phyloP scores from a whole-genome alignment of 2,888 invertebrate genomes.

The Chrysolina haemoptera region DNA sequence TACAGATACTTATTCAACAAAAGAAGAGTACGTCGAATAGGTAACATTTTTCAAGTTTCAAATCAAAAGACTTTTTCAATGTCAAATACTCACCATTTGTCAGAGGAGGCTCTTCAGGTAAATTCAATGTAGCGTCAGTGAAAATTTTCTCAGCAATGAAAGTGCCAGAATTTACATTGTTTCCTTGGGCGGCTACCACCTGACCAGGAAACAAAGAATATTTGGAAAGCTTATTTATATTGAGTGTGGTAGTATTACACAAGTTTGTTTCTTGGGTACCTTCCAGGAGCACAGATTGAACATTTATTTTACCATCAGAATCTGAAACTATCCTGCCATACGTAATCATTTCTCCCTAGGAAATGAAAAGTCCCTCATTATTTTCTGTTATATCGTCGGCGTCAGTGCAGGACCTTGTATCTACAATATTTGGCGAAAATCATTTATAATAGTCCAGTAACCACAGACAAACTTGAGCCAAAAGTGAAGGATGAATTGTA shows the following conservation, averaged over 20 bases:
- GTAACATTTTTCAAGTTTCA: no score
- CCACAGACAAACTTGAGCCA: no score
- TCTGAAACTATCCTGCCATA: conserved; percentile 86
- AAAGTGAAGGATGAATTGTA: no score
- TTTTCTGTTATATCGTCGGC: background rate
- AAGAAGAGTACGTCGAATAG: no score
- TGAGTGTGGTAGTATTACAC: conserved; percentile 66
- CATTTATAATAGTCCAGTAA: no score
- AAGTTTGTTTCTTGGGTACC: conserved; percentile 74
- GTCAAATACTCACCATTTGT: conserved; percentile 59
- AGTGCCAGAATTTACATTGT: conserved; percentile 79
- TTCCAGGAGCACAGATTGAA: conserved; percentile 80
- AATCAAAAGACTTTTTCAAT: no score
- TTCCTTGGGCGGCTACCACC: conserved; percentile 82
- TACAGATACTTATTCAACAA: no score
- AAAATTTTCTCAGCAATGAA: conserved; percentile 80
- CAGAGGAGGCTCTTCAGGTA: conserved; percentile 68
- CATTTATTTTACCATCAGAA: conserved; percentile 80
- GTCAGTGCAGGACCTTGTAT: no score
- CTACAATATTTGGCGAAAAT: no score
- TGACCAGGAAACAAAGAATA: conserved; percentile 87
- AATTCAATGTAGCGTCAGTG: conserved; percentile 71
- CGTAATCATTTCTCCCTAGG: conserved; percentile 55
- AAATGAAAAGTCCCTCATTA: conserved; percentile 23
- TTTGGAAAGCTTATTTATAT: conserved; percentile 72